Conservation (phyloP, 1,140 invertebrate genomes). For the Eumeta japonica region DNA sequence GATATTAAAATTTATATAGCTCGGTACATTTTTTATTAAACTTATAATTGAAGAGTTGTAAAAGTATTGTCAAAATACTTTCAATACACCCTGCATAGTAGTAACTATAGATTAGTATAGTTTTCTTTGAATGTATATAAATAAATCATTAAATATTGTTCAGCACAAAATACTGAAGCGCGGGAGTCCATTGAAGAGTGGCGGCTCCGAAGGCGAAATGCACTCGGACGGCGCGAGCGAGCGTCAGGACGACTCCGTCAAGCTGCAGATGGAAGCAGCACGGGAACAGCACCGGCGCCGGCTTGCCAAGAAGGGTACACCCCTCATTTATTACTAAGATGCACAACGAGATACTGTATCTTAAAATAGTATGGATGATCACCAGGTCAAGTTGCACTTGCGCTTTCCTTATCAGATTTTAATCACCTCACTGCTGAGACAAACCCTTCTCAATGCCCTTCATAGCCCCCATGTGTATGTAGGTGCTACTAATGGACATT, state of each 20-base stretch:
- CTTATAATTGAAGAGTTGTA: neutral
- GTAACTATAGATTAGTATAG: neutral
- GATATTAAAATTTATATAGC: neutral
- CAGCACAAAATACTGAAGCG: constrained; percentile 52
- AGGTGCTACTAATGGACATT: too few relatives aligned
- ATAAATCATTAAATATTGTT: too few relatives aligned
- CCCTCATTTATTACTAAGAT: too few relatives aligned
- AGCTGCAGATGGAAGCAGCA: constrained; percentile 52
- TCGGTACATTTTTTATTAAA: neutral
- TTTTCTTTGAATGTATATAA: neutral
- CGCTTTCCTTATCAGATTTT: too few relatives aligned
- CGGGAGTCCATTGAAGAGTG: constrained; percentile 38
- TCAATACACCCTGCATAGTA: neutral
- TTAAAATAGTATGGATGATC: too few relatives aligned
- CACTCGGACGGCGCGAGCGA: constrained; percentile 33
- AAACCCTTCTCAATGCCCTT: too few relatives aligned
- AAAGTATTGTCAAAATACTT: constrained; percentile 1
- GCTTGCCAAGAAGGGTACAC: constrained; percentile 52
- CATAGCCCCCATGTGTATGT: too few relatives aligned
- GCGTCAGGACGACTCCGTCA: constrained; percentile 38
- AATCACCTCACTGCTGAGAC: too few relatives aligned
- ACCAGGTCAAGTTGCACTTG: too few relatives aligned
- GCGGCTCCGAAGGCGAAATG: constrained; percentile 36
- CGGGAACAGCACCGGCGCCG: constrained; percentile 41
- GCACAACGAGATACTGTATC: too few relatives aligned